Percentiles rank a stretch among this genome's conserved stretches.
Evolutionary conservation across 1,140 invertebrate species (phyloP).

Genomic region (Plodia interpunctella): DNA sequence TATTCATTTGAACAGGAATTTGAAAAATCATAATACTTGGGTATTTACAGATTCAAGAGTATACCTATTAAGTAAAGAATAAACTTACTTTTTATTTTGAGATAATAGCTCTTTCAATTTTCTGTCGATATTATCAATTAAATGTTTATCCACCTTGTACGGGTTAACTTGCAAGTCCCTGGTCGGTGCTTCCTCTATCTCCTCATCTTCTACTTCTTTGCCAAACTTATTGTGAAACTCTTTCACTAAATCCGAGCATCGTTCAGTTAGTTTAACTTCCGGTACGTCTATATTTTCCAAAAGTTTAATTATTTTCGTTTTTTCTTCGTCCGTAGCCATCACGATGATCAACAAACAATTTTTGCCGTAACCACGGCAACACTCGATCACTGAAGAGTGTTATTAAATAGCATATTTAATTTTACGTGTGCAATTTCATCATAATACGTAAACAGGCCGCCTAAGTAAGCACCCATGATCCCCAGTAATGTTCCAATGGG

Average conservation of each 20-base stretch:
- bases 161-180: constrained; percentile 42
- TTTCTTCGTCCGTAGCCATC: constrained; percentile 64
- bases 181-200: constrained; percentile 13
- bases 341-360: background rate
- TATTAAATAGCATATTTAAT: constrained; percentile 31
- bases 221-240: constrained; percentile 43
- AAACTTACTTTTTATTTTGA: constrained; percentile 39
- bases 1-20: background rate
- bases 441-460: constrained; percentile 30
- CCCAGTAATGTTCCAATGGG: constrained; percentile 20
- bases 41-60: no score
- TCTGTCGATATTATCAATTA: constrained; percentile 51
- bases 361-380: constrained; percentile 8
- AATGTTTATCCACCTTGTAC: constrained; percentile 39
- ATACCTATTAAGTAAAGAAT: constrained; percentile 25
- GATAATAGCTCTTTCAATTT: constrained; percentile 41
- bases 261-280: constrained; percentile 49
- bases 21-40: no score
- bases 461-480: constrained; percentile 28
- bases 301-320: constrained; percentile 50
- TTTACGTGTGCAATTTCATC: constrained; percentile 27
- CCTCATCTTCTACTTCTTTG: constrained; percentile 33
- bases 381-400: constrained; percentile 22
- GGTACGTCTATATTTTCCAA: constrained; percentile 49
- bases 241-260: constrained; percentile 41